Conservation (phyloP, 2,797 vertebrate species). For the Lepilemur ruficaudatus region DNA sequence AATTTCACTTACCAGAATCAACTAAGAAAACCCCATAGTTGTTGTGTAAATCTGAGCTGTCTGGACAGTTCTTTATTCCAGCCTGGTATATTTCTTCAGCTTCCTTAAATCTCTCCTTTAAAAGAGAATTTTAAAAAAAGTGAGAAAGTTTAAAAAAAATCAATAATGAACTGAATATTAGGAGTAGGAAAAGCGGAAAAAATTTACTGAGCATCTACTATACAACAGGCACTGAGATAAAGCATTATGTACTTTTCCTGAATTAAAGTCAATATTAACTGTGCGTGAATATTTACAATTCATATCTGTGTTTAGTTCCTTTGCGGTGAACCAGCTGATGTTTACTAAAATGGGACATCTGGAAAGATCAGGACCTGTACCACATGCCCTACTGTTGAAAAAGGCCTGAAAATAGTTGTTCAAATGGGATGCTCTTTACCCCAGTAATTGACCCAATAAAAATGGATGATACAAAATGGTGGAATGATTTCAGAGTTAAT, state of each 20-base stretch:
- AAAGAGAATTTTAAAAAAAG: conserved; percentile 46
- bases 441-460: neutral
- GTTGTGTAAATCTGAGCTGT: conserved; percentile 96
- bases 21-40: conserved; percentile 98
- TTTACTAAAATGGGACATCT: neutral
- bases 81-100: conserved; percentile 92
- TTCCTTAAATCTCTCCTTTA: conserved; percentile 91
- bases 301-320: neutral
- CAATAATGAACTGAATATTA: neutral
- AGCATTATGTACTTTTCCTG: neutral
- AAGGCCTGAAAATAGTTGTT: neutral
- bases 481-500: neutral
- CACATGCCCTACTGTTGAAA: neutral
- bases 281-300: neutral
- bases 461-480: neutral
- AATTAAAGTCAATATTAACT: neutral
- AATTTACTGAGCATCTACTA: neutral
- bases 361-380: neutral
- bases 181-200: neutral
- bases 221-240: neutral
- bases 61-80: conserved; percentile 94
- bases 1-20: conserved; percentile 90
- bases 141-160: neutral
- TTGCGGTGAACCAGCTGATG: neutral
- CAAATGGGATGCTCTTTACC: neutral